Base-by-base conservation (phyloP, 2,113 vertebrate genomes). In the Haliaeetus leucogaster region DNA sequence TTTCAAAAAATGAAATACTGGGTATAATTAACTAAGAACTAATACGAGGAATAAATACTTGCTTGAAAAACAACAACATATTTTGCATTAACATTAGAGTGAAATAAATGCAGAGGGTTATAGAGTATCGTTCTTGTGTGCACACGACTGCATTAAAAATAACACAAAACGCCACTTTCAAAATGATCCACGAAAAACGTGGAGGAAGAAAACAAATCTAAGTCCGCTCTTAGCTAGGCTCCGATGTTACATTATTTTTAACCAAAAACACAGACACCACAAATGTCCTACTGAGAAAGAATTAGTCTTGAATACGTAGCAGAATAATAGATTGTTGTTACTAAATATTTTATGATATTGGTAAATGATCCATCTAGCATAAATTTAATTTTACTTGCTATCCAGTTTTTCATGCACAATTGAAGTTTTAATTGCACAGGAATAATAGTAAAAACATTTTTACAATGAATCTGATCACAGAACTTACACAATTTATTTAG, bases 281-380 rank as follows among this genome's bases (percentile, higher is more conserved):
- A 74, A 36, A 92, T 87, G 86, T 85, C 92, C 66, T 78, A 62
- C 81, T 63, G 86, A 53, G 76, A 94, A 97, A 97, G 85, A 73
- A 93, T 95, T 95, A 88, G 95, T 92, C 67, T 82, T 68, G 1
- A 97, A 97, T 80, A 95, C 81, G 74, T 70, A 86, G 81, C 82
- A 86, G 36, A 83, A 93, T 83, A 96, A 97, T 66, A 89, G 85
- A 82, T 73, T 94, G 85, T 95, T 96, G 80, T 91, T 96, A 91
- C 83, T 96, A 95, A 96, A 96, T 94, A 96, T 94, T 97, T 98
- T 86, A 95, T 96, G 65, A 61, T 73, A 95, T 26, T 92, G 76
- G 82, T 83, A 95, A 92, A 87, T 53, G 83, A 94, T 88, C 90
- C 94, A 91, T 96, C 74, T 90, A 94, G 76, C 56, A 95, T 79